A percentile compares a stretch with the other conserved stretches of the same genome.
Conservation (phyloP, 2,797 vertebrate genomes). For the Morelia viridis region DNA sequence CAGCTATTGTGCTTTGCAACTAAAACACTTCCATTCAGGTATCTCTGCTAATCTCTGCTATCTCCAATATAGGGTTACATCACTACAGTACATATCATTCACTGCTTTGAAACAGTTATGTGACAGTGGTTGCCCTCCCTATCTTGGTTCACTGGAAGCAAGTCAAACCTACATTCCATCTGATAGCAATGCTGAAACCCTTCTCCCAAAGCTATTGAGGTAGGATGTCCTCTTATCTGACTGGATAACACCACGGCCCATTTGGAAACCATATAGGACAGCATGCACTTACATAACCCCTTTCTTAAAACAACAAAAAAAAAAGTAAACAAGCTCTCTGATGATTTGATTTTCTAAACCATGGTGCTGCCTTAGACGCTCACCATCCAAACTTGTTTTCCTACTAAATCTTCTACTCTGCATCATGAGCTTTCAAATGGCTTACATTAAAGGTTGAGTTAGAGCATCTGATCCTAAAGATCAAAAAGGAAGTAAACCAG, state of each 20-base stretch:
- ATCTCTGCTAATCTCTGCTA: not conserved
- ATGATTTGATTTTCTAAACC: constrained; percentile 50
- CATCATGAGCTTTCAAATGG: not conserved
- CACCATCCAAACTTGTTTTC: constrained; percentile 51
- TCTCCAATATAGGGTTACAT: too few species aligned
- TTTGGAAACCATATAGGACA: constrained; percentile 12
- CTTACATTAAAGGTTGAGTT: not conserved
- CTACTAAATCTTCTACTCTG: not conserved
- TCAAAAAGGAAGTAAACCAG: not conserved
- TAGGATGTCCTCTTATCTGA: constrained; percentile 37
- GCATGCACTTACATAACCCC: constrained; percentile 34
- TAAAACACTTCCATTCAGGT: constrained; percentile 20
- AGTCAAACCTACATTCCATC: not conserved
- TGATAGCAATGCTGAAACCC: constrained; percentile 11
- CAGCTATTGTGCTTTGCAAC: not conserved
- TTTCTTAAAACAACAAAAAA: constrained; percentile 8
- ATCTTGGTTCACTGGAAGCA: too few species aligned
- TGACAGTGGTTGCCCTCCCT: too few species aligned
- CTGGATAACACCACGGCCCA: constrained; percentile 26
- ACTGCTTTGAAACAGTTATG: too few species aligned
- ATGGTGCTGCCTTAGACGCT: constrained; percentile 45
- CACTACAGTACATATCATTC: too few species aligned
- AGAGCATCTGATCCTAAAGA: not conserved
- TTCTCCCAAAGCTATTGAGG: constrained; percentile 40
- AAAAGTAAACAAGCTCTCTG: constrained; percentile 44